Evolutionary conservation across 1,140 invertebrate genomes (phyloP).

Genomic region (Calliopsis andreniformis): DNA sequence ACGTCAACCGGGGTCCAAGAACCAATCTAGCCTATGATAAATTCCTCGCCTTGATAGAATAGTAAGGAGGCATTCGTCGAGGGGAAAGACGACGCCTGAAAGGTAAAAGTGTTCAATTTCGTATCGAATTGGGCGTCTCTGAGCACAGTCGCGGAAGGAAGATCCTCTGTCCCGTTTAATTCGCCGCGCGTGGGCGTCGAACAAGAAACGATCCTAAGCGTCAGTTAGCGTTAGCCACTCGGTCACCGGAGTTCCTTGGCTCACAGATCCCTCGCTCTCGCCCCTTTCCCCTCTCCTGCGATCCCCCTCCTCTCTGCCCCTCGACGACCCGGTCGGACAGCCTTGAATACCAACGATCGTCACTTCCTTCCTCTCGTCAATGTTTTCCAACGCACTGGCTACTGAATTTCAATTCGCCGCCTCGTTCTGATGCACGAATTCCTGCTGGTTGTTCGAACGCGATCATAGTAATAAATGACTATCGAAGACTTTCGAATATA

Average conservation of each 20-base stretch:
- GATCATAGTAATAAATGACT: no score
- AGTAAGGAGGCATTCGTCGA: no score
- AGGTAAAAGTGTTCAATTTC: constrained; percentile 44
- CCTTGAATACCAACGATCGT: constrained; percentile 74
- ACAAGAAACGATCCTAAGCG: constrained; percentile 57
- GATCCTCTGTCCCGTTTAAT: constrained; percentile 69
- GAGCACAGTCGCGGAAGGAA: constrained; percentile 70
- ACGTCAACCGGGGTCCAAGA: no score
- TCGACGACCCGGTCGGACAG: constrained; percentile 44
- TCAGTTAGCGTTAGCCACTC: constrained; percentile 55
- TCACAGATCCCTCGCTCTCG: constrained; percentile 61
- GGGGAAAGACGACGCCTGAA: background rate
- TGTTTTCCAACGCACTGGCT: constrained; percentile 71
- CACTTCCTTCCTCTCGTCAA: constrained; percentile 77
- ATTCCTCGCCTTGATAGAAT: no score
- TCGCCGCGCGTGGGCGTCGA: constrained; percentile 58
- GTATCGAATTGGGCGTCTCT: constrained; percentile 48
- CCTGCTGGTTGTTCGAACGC: constrained; percentile 9
- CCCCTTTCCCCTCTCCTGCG: constrained; percentile 2
- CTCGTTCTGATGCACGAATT: constrained; percentile 62
- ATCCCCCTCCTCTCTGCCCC: background rate
- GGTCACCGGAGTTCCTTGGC: constrained; percentile 74
- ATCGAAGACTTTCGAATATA: background rate
- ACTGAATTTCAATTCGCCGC: constrained; percentile 72
- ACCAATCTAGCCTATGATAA: no score